phyloP scores from a whole-genome alignment of 2,797 vertebrate genomes.

The Acipenser oxyrinchus region DNA sequence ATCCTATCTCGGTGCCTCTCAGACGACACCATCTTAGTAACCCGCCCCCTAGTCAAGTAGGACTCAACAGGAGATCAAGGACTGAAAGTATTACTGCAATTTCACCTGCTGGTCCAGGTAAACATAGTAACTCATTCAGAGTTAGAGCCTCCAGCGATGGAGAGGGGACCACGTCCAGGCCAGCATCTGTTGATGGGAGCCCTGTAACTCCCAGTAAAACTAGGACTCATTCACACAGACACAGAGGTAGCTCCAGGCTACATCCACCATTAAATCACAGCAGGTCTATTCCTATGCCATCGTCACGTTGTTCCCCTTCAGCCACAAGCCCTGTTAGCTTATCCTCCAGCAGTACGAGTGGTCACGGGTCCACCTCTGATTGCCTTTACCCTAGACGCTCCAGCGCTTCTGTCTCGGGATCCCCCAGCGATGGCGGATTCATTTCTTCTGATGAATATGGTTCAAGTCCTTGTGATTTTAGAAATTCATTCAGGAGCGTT shows the following conservation, averaged over 20 bases:
- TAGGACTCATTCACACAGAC: conserved; percentile 62
- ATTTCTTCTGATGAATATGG: conserved; percentile 82
- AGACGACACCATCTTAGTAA: conserved; percentile 74
- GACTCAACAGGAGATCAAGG: conserved; percentile 66
- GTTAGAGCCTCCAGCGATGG: conserved; percentile 78
- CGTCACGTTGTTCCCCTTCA: conserved; percentile 71
- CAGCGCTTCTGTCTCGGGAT: conserved; percentile 74
- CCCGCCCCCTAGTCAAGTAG: conserved; percentile 76
- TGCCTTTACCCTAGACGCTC: conserved; percentile 72
- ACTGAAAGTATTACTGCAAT: conserved; percentile 71
- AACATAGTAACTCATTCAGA: conserved; percentile 70
- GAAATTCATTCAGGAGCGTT: conserved; percentile 73
- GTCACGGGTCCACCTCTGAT: conserved; percentile 74
- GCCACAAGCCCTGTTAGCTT: conserved; percentile 75
- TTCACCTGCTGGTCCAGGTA: conserved; percentile 62
- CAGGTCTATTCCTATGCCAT: conserved; percentile 75
- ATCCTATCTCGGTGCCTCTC: conserved; percentile 75
- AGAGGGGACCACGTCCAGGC: conserved; percentile 77
- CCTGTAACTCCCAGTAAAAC: conserved; percentile 68
- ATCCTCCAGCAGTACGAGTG: conserved; percentile 77
- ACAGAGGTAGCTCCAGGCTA: conserved; percentile 64
- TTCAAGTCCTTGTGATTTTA: conserved; percentile 76
- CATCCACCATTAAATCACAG: conserved; percentile 77
- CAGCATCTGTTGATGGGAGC: conserved; percentile 75
- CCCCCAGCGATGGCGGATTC: conserved; percentile 78